phyloP scores from a whole-genome alignment of 2,113 vertebrate genomes.

The Channa argus region DNA sequence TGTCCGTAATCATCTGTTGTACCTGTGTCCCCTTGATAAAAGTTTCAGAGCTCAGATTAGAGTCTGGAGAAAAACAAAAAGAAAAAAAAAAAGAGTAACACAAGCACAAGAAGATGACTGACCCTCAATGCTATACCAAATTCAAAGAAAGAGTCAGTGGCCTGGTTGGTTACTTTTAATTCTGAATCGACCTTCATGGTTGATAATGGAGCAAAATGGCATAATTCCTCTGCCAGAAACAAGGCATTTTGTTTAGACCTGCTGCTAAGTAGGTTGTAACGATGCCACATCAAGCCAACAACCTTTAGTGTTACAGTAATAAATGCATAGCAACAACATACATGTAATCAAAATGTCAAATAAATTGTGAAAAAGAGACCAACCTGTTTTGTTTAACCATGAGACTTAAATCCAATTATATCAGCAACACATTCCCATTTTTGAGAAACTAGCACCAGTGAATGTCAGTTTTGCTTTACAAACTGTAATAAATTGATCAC shows the following conservation, averaged over 20 bases:
- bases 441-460: not conserved
- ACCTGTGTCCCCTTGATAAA: constrained; percentile 41
- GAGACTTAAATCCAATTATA: not conserved
- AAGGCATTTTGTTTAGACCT: constrained; percentile 15
- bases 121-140: constrained; percentile 28
- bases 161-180: constrained; percentile 21
- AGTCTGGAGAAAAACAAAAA: constrained; percentile 18
- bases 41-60: constrained; percentile 34
- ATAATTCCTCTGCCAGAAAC: constrained; percentile 14
- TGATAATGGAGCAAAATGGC: constrained; percentile 14
- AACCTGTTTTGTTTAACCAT: not conserved
- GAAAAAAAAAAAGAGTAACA: constrained; percentile 31
- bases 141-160: constrained; percentile 34
- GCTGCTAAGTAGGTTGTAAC: constrained; percentile 2
- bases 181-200: constrained; percentile 38
- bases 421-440: not conserved
- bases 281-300: too few species aligned
- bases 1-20: constrained; percentile 18
- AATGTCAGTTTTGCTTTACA: not conserved
- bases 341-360: too few species aligned
- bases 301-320: too few species aligned
- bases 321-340: too few species aligned
- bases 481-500: not conserved
- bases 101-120: constrained; percentile 2
- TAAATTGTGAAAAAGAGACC: too few species aligned